A percentile compares a stretch with the other conserved stretches of the same genome.
phyloP scores from a whole-genome alignment of 2,113 vertebrate genomes.

The Hymenochirus boettgeri region DNA sequence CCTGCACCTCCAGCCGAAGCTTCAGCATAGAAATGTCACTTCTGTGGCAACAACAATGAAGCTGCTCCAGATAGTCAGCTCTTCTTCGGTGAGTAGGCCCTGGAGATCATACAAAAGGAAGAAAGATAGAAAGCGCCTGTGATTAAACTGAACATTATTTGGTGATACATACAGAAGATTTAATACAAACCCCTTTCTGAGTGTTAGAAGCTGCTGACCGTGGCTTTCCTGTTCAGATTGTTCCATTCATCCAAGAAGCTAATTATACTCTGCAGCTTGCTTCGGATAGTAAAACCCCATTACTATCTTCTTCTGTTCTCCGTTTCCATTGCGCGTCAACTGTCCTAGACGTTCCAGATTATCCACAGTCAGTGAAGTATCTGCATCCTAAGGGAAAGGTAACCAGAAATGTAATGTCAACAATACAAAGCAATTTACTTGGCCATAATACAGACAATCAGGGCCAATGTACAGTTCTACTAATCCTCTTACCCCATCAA shows the following conservation, averaged over 20 bases:
- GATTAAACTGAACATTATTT: neutral
- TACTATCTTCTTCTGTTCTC: slow-evolving; percentile 32
- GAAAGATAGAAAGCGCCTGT: neutral
- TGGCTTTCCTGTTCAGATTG: slow-evolving; percentile 75
- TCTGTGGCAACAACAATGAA: slow-evolving; percentile 71
- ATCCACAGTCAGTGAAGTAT: slow-evolving; percentile 79
- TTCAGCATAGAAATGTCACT: slow-evolving; percentile 73
- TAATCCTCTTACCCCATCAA: slow-evolving; percentile 65
- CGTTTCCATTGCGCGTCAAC: slow-evolving; percentile 66
- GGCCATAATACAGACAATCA: neutral
- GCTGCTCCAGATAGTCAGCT: slow-evolving; percentile 68
- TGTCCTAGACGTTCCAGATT: slow-evolving; percentile 85
- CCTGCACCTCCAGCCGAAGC: slow-evolving; percentile 83
- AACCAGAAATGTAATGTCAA: too few relatives aligned
- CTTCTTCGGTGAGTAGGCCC: slow-evolving; percentile 72
- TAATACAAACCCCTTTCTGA: slow-evolving; percentile 65
- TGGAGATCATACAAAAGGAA: slow-evolving; percentile 32
- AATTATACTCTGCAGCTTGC: slow-evolving; percentile 91
- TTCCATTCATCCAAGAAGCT: slow-evolving; percentile 95
- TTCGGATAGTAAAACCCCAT: slow-evolving; percentile 80
- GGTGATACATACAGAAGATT: neutral
- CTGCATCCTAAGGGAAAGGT: slow-evolving; percentile 60
- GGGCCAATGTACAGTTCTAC: neutral
- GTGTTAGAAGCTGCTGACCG: slow-evolving; percentile 71
- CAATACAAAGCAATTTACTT: too few relatives aligned